These are phyloP conservation scores for Tholera decimalis DNA, from an alignment of 2,888 invertebrate genomes.

Conservation along the genomic window DNA sequence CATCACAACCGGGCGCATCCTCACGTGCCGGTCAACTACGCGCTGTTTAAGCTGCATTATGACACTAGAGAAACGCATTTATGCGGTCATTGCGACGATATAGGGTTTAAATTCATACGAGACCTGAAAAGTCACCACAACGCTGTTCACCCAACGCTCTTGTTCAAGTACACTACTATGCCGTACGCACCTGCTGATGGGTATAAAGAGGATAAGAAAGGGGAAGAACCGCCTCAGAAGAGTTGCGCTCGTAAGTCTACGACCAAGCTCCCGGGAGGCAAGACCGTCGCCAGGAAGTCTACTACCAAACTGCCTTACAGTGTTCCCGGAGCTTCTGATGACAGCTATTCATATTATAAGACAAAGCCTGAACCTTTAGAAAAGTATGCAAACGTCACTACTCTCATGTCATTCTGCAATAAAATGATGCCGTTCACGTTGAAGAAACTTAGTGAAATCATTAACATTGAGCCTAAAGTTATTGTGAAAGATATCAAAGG, in stretches of 20 bases:
- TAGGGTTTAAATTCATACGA: conserved; percentile 68
- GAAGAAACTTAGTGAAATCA: conserved; percentile 87
- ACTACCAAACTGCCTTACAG: conserved; percentile 84
- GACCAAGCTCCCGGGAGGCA: conserved; percentile 74
- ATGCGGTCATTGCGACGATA: conserved; percentile 71
- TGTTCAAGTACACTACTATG: conserved; percentile 64
- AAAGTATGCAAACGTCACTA: conserved; percentile 83
- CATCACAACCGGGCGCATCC: conserved; percentile 81
- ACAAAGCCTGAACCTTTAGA: conserved; percentile 78
- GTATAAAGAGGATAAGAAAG: conserved; percentile 58
- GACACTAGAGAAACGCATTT: conserved; percentile 66
- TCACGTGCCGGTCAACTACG: conserved; percentile 71
- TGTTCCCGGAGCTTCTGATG: conserved; percentile 44
- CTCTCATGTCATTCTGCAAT: conserved; percentile 90
- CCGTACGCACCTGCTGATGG: conserved; percentile 36
- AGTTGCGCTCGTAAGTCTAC: conserved; percentile 80
- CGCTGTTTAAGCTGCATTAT: conserved; percentile 70
- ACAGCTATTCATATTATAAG: conserved; percentile 89
- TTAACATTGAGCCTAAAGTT: conserved; percentile 89
- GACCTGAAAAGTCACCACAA: conserved; percentile 75
- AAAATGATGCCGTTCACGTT: conserved; percentile 85
- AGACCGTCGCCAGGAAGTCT: conserved; percentile 86
- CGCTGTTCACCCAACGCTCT: conserved; percentile 65
- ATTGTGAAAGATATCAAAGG: conserved; percentile 79
- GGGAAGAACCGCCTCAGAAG: conserved; percentile 58